phyloP scores from a whole-genome alignment of 2,797 vertebrate genomes.

The Delichon dasypus region DNA sequence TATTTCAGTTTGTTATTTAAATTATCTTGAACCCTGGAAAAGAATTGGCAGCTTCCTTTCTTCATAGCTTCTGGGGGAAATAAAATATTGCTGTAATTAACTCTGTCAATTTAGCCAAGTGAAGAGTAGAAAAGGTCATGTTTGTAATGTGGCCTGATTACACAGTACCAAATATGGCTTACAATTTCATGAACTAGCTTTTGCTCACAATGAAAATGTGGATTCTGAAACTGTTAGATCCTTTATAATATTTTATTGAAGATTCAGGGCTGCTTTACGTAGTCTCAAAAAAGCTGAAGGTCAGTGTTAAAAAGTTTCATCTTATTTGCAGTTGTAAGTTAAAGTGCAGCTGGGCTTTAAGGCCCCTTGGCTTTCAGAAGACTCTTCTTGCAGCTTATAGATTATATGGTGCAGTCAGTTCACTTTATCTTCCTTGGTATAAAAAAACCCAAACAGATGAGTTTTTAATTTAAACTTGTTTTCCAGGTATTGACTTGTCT shows the following conservation, averaged over 20 bases:
- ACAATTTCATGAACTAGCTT: background rate
- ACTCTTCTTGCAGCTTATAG: background rate
- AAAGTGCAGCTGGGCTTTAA: background rate
- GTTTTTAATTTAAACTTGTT: background rate
- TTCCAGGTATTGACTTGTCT: background rate
- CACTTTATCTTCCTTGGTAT: background rate
- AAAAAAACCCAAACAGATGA: background rate
- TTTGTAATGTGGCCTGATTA: background rate
- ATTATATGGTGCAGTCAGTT: background rate
- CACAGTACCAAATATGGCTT: background rate
- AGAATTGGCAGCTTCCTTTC: background rate
- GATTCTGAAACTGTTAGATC: background rate
- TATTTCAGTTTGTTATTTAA: background rate
- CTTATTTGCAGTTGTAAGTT: background rate
- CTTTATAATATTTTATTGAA: background rate
- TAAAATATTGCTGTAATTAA: background rate
- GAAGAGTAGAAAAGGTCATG: background rate
- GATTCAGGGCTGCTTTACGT: background rate
- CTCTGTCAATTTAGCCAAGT: background rate
- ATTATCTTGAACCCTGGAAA: background rate
- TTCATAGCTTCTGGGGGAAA: background rate
- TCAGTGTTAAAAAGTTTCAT: background rate
- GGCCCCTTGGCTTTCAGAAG: background rate
- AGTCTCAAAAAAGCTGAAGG: background rate
- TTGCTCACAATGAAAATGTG: background rate